Evolutionary conservation across 2,888 invertebrate species (phyloP).

Genomic region (Odontocolon sp.): DNA sequence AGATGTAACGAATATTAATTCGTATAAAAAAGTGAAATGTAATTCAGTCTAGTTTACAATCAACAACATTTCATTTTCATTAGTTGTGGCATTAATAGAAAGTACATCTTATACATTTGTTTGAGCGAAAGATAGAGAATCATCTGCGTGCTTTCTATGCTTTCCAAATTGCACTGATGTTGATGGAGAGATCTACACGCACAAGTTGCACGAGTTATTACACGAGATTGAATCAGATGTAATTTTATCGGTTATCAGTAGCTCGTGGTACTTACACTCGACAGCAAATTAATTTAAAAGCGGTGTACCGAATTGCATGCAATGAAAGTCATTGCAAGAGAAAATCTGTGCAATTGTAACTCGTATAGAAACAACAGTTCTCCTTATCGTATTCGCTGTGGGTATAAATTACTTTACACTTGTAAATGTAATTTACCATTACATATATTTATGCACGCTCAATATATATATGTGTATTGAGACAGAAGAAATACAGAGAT

Average conservation of each 20-base stretch:
- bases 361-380: background rate
- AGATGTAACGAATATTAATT: conserved; percentile 8
- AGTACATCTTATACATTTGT: conserved; percentile 20
- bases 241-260: conserved; percentile 14
- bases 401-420: background rate
- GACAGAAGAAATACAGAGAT: conserved; percentile 22
- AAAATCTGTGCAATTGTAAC: background rate
- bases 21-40: background rate
- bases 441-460: conserved; percentile 3
- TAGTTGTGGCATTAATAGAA: conserved; percentile 45
- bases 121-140: no score
- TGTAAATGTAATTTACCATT: conserved; percentile 37
- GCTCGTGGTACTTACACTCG: background rate
- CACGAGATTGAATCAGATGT: conserved; percentile 6
- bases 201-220: background rate
- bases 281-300: conserved; percentile 6
- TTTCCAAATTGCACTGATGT: background rate
- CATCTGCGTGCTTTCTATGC: conserved; percentile 3
- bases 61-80: conserved; percentile 37
- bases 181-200: no score
- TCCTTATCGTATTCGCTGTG: no score
- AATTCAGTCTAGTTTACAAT: conserved; percentile 34
- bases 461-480: conserved; percentile 18
- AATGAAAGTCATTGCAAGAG: background rate
- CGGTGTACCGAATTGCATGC: background rate